Percentiles rank a stretch among this genome's conserved stretches.
phyloP scores from a whole-genome alignment of 2,888 invertebrate genomes.

The Phania funesta region DNA sequence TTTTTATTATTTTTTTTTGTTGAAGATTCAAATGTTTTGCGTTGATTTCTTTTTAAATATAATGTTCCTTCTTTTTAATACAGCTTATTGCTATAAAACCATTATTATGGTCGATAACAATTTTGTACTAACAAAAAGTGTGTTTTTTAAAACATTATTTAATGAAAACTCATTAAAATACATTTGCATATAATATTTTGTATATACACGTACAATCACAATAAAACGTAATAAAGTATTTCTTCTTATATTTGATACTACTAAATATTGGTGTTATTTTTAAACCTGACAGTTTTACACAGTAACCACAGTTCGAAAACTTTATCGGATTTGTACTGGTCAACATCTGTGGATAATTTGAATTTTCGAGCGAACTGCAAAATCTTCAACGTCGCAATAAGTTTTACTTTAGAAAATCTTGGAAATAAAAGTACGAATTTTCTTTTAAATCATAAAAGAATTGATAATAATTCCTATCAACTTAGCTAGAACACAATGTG shows the following conservation, averaged over 20 bases:
- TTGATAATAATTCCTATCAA: no score
- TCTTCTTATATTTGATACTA: slow-evolving; percentile 72
- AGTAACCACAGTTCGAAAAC: no score
- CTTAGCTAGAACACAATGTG: no score
- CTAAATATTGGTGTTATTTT: not conserved
- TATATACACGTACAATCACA: slow-evolving; percentile 70
- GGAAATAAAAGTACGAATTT: no score
- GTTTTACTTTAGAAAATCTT: no score
- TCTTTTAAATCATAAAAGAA: no score
- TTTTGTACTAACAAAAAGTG: slow-evolving; percentile 67
- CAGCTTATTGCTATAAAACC: slow-evolving; percentile 11
- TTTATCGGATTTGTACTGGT: no score
- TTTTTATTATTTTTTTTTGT: not conserved
- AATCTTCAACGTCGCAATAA: no score
- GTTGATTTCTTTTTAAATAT: slow-evolving; percentile 51
- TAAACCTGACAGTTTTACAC: no score
- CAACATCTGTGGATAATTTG: no score
- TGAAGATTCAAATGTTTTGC: slow-evolving; percentile 45
- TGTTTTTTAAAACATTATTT: slow-evolving; percentile 59
- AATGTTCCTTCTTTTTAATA: slow-evolving; percentile 58
- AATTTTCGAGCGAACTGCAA: no score
- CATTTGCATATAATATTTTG: slow-evolving; percentile 66
- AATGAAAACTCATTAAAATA: slow-evolving; percentile 62
- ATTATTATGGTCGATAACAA: slow-evolving; percentile 15
- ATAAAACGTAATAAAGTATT: slow-evolving; percentile 68